Evolutionary conservation across 2,888 invertebrate species (phyloP), one percentile per base, ranked within the genome.

Genomic region (Druceiella hillmani): DNA sequence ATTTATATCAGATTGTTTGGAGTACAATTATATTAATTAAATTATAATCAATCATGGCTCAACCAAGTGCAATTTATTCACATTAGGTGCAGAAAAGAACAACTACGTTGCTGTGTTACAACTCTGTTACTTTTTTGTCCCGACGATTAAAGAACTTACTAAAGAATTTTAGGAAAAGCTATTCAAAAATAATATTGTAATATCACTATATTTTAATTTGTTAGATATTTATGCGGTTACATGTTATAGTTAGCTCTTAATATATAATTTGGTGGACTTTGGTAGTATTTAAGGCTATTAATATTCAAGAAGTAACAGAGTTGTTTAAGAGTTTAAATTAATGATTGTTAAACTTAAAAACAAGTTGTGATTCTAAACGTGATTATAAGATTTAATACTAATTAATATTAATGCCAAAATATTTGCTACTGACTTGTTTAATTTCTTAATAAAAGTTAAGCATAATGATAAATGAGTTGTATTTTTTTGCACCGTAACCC

Each of bases 341-440:
- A 29, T 29, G 14, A 7, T 29, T 29, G 29, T 29, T 29, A 29
- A 29, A 29, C 29, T 13, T 29, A 12, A 29, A 29, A 29, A 29
- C 9, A 29, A 15, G 29, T 2, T 29, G 29, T 29, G 29, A 29
- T 12, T 29, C 14, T 2, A 3, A 29, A 29, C 16, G 29, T 29
- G 29, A 11, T 12, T 29, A 29, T 13, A 13, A 29, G 14, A 29
- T 13, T n/a, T 17, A 28, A 28, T 41, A 34, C 26, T 27, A 14
- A 17, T 41, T 16, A 38, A 37, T 33, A 35, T 33, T 4, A 25
- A 38, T 38, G 38, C 36, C 31, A 38, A 40, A 38, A 33, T 25
- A 40, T 33, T 30, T 35, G 34, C 34, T 31, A 33, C 25, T 22
- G 32, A 34, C 26, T 25, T 31, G 29, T 31, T 12, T 44, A 37